Conservation (phyloP, 2,888 invertebrate genomes). For the Caenorhabditis afra region DNA sequence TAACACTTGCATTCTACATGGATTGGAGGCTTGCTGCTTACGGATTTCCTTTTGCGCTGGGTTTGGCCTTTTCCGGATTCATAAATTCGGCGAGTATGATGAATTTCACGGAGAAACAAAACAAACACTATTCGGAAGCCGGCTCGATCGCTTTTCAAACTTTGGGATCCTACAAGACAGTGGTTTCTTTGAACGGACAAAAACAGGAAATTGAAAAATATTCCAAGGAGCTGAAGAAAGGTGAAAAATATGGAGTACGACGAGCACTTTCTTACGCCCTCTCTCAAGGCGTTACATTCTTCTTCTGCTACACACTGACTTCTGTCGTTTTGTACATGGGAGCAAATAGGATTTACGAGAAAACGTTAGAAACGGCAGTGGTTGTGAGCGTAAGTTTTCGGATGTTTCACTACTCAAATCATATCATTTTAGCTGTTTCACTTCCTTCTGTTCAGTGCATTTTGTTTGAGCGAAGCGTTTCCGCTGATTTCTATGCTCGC, state of each 20-base stretch:
- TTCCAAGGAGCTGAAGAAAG: constrained; percentile 63
- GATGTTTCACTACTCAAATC: not conserved
- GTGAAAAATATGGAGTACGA: constrained; percentile 67
- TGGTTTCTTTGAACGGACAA: constrained; percentile 52
- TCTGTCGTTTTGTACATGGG: constrained; percentile 71
- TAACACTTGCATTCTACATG: constrained; percentile 67
- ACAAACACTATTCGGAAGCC: constrained; percentile 40
- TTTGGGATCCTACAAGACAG: constrained; percentile 43
- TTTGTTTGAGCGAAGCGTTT: constrained; percentile 48
- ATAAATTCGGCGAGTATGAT: constrained; percentile 68
- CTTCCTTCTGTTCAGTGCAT: constrained; percentile 41
- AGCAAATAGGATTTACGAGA: constrained; percentile 64
- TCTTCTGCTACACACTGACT: constrained; percentile 80
- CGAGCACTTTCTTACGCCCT: constrained; percentile 76
- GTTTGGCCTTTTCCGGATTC: constrained; percentile 71
- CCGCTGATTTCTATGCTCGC: constrained; percentile 36
- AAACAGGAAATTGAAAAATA: constrained; percentile 64
- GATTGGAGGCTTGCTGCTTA: constrained; percentile 77
- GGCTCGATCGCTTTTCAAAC: constrained; percentile 53
- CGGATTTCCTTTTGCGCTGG: constrained; percentile 77
- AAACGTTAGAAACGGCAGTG: constrained; percentile 10
- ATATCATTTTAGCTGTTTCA: constrained; percentile 25
- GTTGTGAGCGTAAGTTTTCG: constrained; percentile 30
- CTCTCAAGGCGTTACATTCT: constrained; percentile 78
- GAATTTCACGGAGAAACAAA: constrained; percentile 37